Conservation (phyloP, 2,888 invertebrate species). For the Galerucella nymphaeae region DNA sequence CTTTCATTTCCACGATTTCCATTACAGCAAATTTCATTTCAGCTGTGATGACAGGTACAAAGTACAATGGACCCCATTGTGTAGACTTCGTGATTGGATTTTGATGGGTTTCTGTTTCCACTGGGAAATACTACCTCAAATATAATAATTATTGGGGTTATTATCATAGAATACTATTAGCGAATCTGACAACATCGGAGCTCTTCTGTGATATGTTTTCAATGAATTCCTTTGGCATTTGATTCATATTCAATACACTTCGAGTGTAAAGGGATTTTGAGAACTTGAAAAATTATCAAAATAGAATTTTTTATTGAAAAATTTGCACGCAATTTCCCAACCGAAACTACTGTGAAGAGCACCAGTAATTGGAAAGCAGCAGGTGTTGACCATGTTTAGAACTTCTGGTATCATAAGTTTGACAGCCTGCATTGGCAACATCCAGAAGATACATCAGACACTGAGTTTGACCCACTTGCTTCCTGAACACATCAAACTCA, state of each 20-base stretch:
- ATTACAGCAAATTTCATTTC: constrained; percentile 25
- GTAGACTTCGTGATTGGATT: constrained; percentile 30
- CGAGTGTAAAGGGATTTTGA: background rate
- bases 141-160: constrained; percentile 24
- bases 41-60: constrained; percentile 19
- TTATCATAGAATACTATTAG: constrained; percentile 17
- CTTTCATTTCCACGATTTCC: constrained; percentile 21
- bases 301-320: no score
- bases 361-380: no score
- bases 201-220: constrained; percentile 1
- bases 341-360: no score
- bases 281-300: background rate
- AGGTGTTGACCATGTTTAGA: no score
- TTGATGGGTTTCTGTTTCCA: constrained; percentile 30
- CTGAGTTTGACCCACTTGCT: no score
- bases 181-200: constrained; percentile 4
- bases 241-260: background rate
- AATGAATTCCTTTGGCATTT: background rate
- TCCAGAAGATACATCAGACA: no score
- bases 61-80: constrained; percentile 25
- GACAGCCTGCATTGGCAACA: no score
- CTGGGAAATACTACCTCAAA: constrained; percentile 29
- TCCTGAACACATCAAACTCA: no score
- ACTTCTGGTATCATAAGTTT: no score
- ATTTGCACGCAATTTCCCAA: no score